These are phyloP conservation scores for Thinocorus orbignyianus DNA, from an alignment of 2,113 vertebrate genomes.

Conservation along the genomic window DNA sequence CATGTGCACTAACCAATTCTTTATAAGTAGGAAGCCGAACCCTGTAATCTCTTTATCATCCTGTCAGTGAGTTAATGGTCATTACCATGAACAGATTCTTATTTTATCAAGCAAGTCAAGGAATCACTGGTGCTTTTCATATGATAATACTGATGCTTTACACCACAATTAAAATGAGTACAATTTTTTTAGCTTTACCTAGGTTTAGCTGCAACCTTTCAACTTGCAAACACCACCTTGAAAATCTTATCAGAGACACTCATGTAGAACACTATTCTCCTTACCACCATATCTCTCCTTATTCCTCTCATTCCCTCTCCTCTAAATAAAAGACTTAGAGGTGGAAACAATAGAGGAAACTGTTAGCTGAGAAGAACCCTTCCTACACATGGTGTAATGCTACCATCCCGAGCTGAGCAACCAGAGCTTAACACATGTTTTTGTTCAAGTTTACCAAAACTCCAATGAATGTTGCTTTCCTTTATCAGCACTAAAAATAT, in stretches of 20 bases:
- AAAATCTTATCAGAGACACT: neutral
- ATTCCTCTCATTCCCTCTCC: neutral
- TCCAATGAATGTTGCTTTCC: neutral
- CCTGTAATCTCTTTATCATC: slow-evolving; percentile 71
- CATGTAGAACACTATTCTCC: neutral
- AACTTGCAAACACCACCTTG: slow-evolving; percentile 7
- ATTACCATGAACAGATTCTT: slow-evolving; percentile 59
- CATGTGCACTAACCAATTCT: neutral
- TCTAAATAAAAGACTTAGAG: neutral
- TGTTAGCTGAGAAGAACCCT: neutral
- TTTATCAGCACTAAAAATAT: slow-evolving; percentile 46
- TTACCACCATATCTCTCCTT: neutral
- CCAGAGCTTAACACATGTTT: neutral
- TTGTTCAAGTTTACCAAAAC: neutral
- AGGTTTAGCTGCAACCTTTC: slow-evolving; percentile 46
- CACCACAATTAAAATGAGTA: slow-evolving; percentile 50
- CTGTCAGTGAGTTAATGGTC: slow-evolving; percentile 69
- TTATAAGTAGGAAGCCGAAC: slow-evolving; percentile 43
- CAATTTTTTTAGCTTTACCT: slow-evolving; percentile 32
- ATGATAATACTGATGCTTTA: slow-evolving; percentile 57
- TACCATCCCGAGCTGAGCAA: neutral
- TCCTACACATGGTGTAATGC: neutral
- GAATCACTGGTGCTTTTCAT: slow-evolving; percentile 60
- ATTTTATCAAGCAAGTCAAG: slow-evolving; percentile 57
- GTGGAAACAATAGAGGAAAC: neutral